Evolutionary conservation across 2,888 invertebrate genomes (phyloP), one percentile per base, ranked within the genome.

Genomic region (Caenorhabditis sp.): DNA sequence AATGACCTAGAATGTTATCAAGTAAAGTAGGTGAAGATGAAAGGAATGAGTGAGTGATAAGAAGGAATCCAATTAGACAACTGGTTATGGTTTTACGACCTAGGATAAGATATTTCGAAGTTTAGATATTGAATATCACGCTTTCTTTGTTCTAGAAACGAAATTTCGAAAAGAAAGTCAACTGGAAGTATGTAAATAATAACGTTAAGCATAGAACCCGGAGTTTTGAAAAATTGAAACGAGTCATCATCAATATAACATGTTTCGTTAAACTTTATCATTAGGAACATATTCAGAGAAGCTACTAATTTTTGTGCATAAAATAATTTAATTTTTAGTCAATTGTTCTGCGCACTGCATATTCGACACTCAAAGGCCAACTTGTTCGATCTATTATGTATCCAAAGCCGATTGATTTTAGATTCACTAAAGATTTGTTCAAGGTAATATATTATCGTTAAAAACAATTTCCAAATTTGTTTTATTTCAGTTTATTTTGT

Each of bases 301-400:
- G n/a, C n/a, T n/a, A n/a, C n/a, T n/a, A n/a, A 36, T 36, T 36
- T 36, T 10, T 36, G 10, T 36, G 5, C 10, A 8, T 10, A 43
- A 43, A 43, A 43, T 43, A 43, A 17, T 43, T 43, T 17, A 43
- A n/a, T n/a, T 90, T 77, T 31, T 68, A 81, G 79, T 95, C 95
- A 5, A 92, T 94, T 84, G 94, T 95, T 0, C 91, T 94, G 0
- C 91, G 93, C 72, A 95, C 95, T 36, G 90, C 89, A 23, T 90
- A 88, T 80, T 86, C 85, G 20, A 89, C 89, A 10, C 80, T 88
- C 54, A 99, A 99, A 89, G 91, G 91, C 23, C 90, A 91, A 75
- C 87, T 91, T 36, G 90, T 91, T 1, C 89, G 91, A n/a, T 90
- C 91, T 7, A 91, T 91, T 71, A 87, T 91, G 84, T 82, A 90